Percentiles rank a stretch among this genome's conserved stretches.
phyloP scores from a whole-genome alignment of 2,888 invertebrate species.

The Digitonthophagus gazella region DNA sequence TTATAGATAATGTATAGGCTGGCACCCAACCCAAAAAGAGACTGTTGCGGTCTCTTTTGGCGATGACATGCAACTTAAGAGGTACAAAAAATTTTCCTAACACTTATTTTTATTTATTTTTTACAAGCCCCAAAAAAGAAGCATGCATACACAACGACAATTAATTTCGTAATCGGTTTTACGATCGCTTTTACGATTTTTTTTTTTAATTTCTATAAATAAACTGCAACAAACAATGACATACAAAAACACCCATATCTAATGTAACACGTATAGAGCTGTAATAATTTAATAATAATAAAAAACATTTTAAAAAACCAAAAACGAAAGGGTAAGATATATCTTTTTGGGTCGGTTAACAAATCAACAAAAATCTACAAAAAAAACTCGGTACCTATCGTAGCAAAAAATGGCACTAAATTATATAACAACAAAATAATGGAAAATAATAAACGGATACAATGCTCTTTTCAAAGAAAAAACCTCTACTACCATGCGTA shows the following conservation, averaged over 20 bases:
- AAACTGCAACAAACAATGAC: not conserved
- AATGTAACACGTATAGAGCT: not conserved
- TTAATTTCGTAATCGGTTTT: not conserved
- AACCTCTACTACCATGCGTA: conserved; percentile 48
- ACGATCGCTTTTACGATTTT: not conserved
- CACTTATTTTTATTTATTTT: too few relatives aligned
- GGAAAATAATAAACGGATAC: conserved; percentile 43
- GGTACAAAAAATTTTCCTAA: not conserved
- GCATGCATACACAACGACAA: not conserved
- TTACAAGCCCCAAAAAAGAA: not conserved
- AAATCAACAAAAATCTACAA: conserved; percentile 41
- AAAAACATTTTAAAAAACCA: not conserved
- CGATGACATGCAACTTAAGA: not conserved
- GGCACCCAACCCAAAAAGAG: conserved; percentile 51
- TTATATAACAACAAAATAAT: conserved; percentile 1
- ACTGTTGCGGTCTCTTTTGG: not conserved
- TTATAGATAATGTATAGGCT: conserved; percentile 32
- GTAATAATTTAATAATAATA: not conserved
- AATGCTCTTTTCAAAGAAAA: conserved; percentile 42
- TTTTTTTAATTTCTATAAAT: not conserved
- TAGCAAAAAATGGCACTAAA: conserved; percentile 45
- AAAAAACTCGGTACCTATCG: conserved; percentile 47
- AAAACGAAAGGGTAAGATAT: conserved; percentile 17
- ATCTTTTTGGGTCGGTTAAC: conserved; percentile 54
- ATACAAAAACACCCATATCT: not conserved